Base-by-base conservation (phyloP, 2,888 invertebrate species). In the Eristalis pertinax region DNA sequence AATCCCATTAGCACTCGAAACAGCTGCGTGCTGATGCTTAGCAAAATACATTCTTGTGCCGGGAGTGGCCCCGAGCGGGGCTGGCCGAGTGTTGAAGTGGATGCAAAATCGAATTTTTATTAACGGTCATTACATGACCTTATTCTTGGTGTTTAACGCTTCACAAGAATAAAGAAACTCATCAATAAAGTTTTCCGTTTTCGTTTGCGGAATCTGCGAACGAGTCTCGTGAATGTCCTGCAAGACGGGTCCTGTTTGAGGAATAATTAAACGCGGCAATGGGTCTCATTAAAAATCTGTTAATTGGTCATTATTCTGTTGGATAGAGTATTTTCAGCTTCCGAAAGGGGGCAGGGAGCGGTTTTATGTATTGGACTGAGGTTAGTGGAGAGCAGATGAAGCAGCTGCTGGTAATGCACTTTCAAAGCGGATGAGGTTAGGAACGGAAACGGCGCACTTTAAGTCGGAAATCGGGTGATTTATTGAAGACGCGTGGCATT, bases 1-100 rank as follows among this genome's bases (percentile, higher is more conserved):
- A 82, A 86, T 86, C 72, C 86, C 86, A 86, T 86, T 86, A 82
- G 86, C 82, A 82, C 78, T 70, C 82, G 82, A 70, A 82, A 72
- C 86, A 86, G 74, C 86, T 86, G 86, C 73, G 75, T 75, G 73
- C 64, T 63, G 68, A 58, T 50, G 75, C 63, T 56, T 69, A 70
- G 56, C 63, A 74, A 63, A n/a, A 60, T 11, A 60, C 15, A 29
- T 29, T 60, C 60, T 60, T 26, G 26, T 24, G 60, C 13, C 11
- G 60, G 24, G 60, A 26, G 60, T 13, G 60, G 26, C 64, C 35
- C n/a, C n/a, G n/a, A n/a, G n/a, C n/a, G n/a, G n/a, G n/a, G n/a
- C 56, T 43, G 15, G 26, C 50, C 22, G 56, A 38, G 64, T 64
- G 76, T 68, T 67, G 19, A 73, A n/a, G 58, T 67, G 79, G 68